Conservation (phyloP, 2,797 vertebrate species). For the Neopelma chrysocephalum region DNA sequence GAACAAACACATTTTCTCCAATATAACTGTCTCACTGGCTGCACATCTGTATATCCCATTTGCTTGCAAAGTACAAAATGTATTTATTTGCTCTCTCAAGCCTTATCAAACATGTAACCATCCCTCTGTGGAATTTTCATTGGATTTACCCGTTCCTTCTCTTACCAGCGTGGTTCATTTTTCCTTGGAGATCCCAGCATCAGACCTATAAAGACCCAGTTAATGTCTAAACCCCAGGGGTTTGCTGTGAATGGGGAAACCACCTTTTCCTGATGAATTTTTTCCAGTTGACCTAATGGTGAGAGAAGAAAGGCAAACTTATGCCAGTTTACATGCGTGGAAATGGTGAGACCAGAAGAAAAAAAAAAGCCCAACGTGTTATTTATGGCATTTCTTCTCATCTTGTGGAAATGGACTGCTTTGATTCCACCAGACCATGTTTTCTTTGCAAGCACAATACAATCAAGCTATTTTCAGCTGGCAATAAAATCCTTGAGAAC, state of each 20-base stretch:
- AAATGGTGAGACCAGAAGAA: slow-evolving; percentile 38
- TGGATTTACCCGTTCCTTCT: not conserved
- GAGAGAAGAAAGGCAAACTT: slow-evolving; percentile 24
- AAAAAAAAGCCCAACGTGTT: not conserved
- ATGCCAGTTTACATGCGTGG: slow-evolving; percentile 43
- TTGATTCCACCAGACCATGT: slow-evolving; percentile 52
- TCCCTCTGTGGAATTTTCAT: not conserved
- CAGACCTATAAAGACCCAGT: not conserved
- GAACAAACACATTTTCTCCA: not conserved
- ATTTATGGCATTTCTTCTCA: slow-evolving; percentile 62
- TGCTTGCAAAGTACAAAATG: not conserved
- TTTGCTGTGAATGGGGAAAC: slow-evolving; percentile 56
- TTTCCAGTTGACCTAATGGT: slow-evolving; percentile 49
- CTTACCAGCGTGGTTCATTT: not conserved
- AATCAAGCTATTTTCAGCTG: slow-evolving; percentile 64
- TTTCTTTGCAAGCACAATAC: slow-evolving; percentile 47
- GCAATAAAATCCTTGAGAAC: slow-evolving; percentile 59
- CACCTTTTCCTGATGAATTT: slow-evolving; percentile 54
- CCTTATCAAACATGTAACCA: not conserved
- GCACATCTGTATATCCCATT: not conserved
- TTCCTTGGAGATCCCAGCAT: not conserved
- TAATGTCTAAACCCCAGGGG: slow-evolving; percentile 30
- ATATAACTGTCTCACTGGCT: not conserved
- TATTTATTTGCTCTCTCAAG: not conserved
- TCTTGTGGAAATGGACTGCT: slow-evolving; percentile 47